These are phyloP conservation scores for Sciurus niger DNA, from an alignment of 2,113 vertebrate genomes.

Conservation along the genomic window DNA sequence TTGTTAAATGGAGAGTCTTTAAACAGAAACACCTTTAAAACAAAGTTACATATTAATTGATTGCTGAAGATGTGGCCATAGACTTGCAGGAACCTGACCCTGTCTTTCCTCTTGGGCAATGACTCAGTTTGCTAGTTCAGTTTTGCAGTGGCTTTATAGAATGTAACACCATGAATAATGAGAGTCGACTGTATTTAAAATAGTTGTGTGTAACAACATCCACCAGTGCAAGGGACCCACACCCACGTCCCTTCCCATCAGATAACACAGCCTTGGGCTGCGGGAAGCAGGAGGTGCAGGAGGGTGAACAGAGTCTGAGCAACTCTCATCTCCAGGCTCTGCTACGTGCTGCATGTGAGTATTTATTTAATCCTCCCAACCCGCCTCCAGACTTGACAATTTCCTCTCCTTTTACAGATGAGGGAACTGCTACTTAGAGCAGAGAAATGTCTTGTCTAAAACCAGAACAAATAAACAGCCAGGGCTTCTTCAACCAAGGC, in stretches of 20 bases:
- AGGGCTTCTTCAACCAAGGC: neutral
- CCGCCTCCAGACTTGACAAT: neutral
- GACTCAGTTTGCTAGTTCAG: slow-evolving; percentile 42
- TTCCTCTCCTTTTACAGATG: slow-evolving; percentile 4
- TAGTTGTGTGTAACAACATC: neutral
- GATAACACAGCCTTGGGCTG: neutral
- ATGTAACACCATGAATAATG: neutral
- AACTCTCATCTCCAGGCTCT: neutral
- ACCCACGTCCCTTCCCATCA: neutral
- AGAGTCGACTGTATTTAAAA: slow-evolving; percentile 5
- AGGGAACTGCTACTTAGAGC: neutral
- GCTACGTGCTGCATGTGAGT: neutral
- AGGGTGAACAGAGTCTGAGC: neutral
- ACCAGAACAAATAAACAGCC: neutral
- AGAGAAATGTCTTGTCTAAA: neutral
- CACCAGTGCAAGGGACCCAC: neutral
- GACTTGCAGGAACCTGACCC: neutral
- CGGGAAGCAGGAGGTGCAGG: neutral
- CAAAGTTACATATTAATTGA: neutral
- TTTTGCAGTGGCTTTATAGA: slow-evolving; percentile 43
- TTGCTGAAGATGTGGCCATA: neutral
- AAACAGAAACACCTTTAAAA: slow-evolving; percentile 29
- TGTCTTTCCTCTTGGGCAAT: slow-evolving; percentile 29
- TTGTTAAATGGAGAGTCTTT: slow-evolving; percentile 36
- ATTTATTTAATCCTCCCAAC: neutral